phyloP scores from a whole-genome alignment of 2,888 invertebrate genomes.

The Melinaea marsaeus region DNA sequence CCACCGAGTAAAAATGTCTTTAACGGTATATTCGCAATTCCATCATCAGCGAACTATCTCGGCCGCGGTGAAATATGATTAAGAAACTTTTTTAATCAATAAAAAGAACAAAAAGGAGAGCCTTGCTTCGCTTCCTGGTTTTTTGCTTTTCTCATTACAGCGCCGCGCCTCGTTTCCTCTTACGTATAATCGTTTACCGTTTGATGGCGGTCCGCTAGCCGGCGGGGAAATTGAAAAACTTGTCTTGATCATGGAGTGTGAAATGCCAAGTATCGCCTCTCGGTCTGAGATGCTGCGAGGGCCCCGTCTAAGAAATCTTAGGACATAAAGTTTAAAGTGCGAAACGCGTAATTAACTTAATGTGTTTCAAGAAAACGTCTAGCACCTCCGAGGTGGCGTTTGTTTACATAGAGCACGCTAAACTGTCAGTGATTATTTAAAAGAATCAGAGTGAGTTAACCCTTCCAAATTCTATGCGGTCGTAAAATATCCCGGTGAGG shows the following conservation, averaged over 20 bases:
- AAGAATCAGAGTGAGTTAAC: slow-evolving; percentile 68
- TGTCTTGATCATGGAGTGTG: slow-evolving; percentile 39
- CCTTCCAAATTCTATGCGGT: slow-evolving; percentile 45
- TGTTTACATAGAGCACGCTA: slow-evolving; percentile 42
- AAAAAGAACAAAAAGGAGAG: slow-evolving; percentile 47
- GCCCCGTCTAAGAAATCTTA: neutral
- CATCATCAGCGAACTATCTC: slow-evolving; percentile 33
- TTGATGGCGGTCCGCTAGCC: slow-evolving; percentile 58
- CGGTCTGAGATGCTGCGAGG: neutral
- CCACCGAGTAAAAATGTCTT: slow-evolving; percentile 5
- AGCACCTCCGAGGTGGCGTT: neutral
- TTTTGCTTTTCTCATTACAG: slow-evolving; percentile 57
- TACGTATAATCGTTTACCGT: slow-evolving; percentile 73
- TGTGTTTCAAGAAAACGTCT: neutral
- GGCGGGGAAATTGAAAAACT: slow-evolving; percentile 70
- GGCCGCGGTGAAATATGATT: slow-evolving; percentile 58
- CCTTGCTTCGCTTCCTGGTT: slow-evolving; percentile 25
- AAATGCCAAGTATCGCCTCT: slow-evolving; percentile 8
- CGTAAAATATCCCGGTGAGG: slow-evolving; percentile 31
- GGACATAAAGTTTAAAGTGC: neutral
- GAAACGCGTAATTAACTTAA: slow-evolving; percentile 2
- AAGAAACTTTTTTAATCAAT: slow-evolving; percentile 73
- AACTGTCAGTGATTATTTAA: slow-evolving; percentile 69
- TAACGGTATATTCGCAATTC: slow-evolving; percentile 14
- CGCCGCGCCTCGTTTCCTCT: slow-evolving; percentile 57